phyloP scores from a whole-genome alignment of 2,113 vertebrate genomes.

The Cryptotis parvus region DNA sequence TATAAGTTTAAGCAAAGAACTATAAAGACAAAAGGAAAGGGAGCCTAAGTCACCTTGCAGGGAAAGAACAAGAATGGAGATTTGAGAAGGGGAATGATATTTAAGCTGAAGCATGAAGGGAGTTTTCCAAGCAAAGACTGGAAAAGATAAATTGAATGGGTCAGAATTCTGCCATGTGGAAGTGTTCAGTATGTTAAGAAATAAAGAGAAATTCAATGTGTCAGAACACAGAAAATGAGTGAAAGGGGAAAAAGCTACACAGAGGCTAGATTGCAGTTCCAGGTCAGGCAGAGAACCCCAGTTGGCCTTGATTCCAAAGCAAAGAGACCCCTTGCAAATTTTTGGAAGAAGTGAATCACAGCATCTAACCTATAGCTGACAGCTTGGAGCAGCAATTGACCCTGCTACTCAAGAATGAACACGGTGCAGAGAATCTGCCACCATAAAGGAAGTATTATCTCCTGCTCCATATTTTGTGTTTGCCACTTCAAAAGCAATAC shows the following conservation, averaged over 20 bases:
- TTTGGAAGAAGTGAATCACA: not conserved
- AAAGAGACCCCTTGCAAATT: no score
- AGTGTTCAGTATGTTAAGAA: not conserved
- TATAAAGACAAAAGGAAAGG: not conserved
- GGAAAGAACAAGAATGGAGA: not conserved
- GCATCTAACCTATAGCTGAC: not conserved
- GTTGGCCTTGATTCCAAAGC: not conserved
- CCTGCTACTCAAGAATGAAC: no score
- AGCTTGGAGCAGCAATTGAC: no score
- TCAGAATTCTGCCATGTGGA: conserved; percentile 1
- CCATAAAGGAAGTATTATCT: no score
- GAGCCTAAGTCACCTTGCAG: not conserved
- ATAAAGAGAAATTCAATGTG: not conserved
- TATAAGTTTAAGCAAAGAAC: not conserved
- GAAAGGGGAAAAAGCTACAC: not conserved
- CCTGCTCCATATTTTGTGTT: no score
- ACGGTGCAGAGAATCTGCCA: no score
- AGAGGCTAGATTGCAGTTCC: not conserved
- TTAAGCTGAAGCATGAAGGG: not conserved
- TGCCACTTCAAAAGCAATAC: no score
- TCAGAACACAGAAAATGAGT: not conserved
- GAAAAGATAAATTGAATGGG: not conserved
- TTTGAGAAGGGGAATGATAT: not conserved
- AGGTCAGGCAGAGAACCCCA: not conserved
- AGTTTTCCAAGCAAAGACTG: not conserved